These are phyloP conservation scores for Aurelia sp. DNA, from an alignment of 30 jellyfish, hydroid and myxozoan species.

Conservation along the genomic window DNA sequence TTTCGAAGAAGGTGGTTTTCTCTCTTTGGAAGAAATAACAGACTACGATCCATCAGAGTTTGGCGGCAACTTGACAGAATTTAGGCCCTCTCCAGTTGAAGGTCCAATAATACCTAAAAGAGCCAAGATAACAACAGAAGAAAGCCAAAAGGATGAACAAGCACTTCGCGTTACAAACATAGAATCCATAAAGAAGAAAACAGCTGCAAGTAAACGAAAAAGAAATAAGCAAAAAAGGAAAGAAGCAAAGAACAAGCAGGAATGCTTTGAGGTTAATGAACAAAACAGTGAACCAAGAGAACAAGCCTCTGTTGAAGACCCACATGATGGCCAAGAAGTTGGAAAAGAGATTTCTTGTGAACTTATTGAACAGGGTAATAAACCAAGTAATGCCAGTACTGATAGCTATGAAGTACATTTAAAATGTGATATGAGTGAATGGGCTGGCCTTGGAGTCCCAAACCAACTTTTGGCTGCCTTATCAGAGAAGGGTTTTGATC, in stretches of 20 bases:
- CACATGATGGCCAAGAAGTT: too few species aligned
- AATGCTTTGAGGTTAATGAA: not conserved
- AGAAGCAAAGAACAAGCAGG: not conserved
- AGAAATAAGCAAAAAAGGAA: slow-evolving; percentile 5
- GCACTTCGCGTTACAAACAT: too few species aligned
- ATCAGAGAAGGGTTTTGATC: slow-evolving; percentile 70
- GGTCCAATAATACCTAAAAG: too few species aligned
- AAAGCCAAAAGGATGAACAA: too few species aligned
- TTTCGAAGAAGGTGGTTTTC: slow-evolving; percentile 64
- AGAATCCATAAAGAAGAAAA: not conserved
- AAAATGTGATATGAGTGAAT: slow-evolving; percentile 78
- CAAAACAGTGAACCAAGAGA: too few species aligned
- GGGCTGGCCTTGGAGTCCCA: slow-evolving; percentile 94
- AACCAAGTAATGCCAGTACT: not conserved
- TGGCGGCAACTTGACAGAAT: not conserved
- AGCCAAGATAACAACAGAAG: too few species aligned
- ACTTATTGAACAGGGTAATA: not conserved
- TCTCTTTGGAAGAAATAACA: slow-evolving; percentile 79
- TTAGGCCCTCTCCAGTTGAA: not conserved
- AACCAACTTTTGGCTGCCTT: slow-evolving; percentile 69
- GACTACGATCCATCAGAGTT: slow-evolving; percentile 42
- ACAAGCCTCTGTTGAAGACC: too few species aligned
- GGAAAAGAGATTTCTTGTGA: not conserved
- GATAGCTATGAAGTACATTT: not conserved
- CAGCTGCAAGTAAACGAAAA: slow-evolving; percentile 6